Evolutionary conservation across 2,113 vertebrate species (phyloP).

Genomic region (Amia ocellicauda): DNA sequence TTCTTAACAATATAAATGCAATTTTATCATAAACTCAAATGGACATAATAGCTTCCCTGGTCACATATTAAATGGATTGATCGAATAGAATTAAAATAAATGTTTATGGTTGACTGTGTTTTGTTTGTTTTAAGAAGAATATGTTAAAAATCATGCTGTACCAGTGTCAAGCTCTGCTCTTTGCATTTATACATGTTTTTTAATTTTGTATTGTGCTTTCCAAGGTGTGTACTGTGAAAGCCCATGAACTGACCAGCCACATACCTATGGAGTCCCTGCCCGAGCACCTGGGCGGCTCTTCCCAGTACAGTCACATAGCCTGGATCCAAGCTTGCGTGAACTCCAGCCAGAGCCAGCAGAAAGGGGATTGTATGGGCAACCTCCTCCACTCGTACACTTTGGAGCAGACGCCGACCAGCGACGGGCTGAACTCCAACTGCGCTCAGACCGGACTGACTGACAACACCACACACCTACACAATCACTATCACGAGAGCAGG

Average conservation of each 20-base stretch:
- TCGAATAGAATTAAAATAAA: no score
- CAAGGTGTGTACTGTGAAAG: slow-evolving; percentile 74
- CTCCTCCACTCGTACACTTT: slow-evolving; percentile 67
- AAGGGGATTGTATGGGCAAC: slow-evolving; percentile 69
- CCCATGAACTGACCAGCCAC: slow-evolving; percentile 66
- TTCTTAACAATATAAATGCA: no score
- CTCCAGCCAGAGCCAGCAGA: slow-evolving; percentile 30
- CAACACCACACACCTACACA: slow-evolving; percentile 68
- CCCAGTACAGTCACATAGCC: slow-evolving; percentile 70
- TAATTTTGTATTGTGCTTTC: not conserved
- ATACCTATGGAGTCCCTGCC: slow-evolving; percentile 73
- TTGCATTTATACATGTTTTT: no score
- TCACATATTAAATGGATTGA: no score
- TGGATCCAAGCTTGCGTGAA: slow-evolving; percentile 79
- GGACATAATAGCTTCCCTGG: no score
- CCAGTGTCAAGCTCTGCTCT: no score
- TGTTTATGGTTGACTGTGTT: no score
- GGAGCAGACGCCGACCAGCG: slow-evolving; percentile 44
- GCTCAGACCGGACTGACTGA: slow-evolving; percentile 51
- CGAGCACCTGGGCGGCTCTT: slow-evolving; percentile 70
- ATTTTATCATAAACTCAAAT: no score
- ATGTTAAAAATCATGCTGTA: no score
- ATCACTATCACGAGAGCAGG: slow-evolving; percentile 58
- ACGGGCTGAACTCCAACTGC: slow-evolving; percentile 63
- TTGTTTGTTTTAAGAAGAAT: no score